Evolutionary conservation across 2,888 invertebrate species (phyloP), one percentile per base, ranked within the genome.

Genomic region (Stomorhina lunata): DNA sequence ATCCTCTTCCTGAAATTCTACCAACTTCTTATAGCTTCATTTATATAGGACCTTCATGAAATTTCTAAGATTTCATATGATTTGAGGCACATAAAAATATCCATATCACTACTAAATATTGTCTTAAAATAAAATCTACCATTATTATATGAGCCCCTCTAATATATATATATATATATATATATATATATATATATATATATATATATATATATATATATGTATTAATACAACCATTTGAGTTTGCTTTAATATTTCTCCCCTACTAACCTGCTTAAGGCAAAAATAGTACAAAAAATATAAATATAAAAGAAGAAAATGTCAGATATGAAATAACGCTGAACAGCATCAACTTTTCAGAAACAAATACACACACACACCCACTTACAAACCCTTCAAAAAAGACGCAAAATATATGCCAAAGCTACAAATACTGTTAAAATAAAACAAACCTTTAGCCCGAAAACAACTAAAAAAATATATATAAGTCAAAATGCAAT

Each of bases 221-320:
- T 43, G 15, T 22, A 45, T 32, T 5, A 61, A 2, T 37, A 48
- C 25, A 17, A 57, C 43, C 45, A 9, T 32, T 22, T 34, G 57
- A 10, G 22, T 37, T 37, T 59, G 53, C 53, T 77, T 53, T 22
- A 61, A 61, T 68, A 48, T 63, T 32, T 61, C 59, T 71, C 22
- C 25, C 45, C 40, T 53, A 66, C 72, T 57, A 72, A 71, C 71
- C 65, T 55, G 57, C 79, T 79, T 50, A 50, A 59, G 65, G 72
- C 72, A n/a, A 17, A 57, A 20, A 55, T 53, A 71, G 55, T 63
- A 63, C 27, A 53, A n/a, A 9, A 32, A 32, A 7, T 6, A 17
- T 17, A 43, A 43, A 0, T 12, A n/a, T 17, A 43, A 34, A 63
- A 37, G 40, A 27, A 66, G 6, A 63, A 57, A 40, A 40, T 65